These are phyloP conservation scores for Candoia aspera DNA, from an alignment of 2,113 vertebrate genomes.

Conservation along the genomic window DNA sequence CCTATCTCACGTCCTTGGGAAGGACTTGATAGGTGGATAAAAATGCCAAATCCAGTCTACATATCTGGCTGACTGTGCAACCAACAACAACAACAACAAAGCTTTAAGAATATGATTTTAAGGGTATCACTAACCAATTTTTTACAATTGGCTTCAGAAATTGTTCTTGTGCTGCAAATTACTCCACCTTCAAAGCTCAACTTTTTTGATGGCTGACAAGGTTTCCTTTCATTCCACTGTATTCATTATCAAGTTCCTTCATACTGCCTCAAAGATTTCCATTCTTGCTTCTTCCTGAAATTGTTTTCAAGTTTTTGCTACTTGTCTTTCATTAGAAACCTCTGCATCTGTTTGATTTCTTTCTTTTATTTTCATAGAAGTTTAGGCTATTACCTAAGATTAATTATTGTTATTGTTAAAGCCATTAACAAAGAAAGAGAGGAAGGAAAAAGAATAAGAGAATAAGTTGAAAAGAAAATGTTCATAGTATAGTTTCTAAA, in stretches of 20 bases:
- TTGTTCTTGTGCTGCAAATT: constrained; percentile 13
- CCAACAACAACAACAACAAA: too few species aligned
- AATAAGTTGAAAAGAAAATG: not conserved
- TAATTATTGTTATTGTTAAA: not conserved
- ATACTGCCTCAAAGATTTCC: constrained; percentile 8
- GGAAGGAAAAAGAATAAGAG: not conserved
- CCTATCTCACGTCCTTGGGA: too few species aligned
- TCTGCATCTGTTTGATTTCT: constrained; percentile 11
- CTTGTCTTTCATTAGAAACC: not conserved
- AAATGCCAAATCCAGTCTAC: too few species aligned
- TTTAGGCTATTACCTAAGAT: not conserved
- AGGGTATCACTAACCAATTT: not conserved
- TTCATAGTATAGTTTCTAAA: not conserved
- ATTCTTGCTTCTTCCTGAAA: not conserved
- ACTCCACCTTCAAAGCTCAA: not conserved
- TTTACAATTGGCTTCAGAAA: not conserved
- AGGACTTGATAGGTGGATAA: too few species aligned
- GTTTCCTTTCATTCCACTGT: not conserved
- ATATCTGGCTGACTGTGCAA: too few species aligned
- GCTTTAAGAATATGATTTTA: not conserved
- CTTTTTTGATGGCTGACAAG: not conserved
- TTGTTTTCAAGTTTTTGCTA: not conserved
- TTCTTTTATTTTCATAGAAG: not conserved
- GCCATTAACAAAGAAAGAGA: not conserved
- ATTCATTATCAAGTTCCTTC: constrained; percentile 19